Base-by-base conservation (phyloP, 1,140 invertebrate genomes). In the Ips typographus region DNA sequence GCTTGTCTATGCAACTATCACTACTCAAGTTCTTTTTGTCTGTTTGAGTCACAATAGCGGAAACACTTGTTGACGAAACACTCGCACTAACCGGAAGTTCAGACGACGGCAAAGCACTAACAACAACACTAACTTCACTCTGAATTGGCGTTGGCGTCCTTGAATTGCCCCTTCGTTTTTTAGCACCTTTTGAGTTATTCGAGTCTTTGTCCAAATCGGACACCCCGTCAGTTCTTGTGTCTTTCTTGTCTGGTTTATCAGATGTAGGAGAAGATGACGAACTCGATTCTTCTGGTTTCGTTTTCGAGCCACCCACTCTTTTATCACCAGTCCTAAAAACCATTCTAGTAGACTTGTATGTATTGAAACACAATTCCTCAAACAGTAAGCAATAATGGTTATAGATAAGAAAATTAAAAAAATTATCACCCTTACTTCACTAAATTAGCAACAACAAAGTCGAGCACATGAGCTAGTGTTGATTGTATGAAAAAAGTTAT, bases 101-200 rank as follows among this genome's bases (percentile, higher is more conserved):
- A 6, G 72, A n/a, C 38, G 59, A 40, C 6, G 66, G 38, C 44
- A 63, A 8, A 1, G 59, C 69, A 65, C 69, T 76, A 65, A 74
- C 73, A 56, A 74, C 70, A 44, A 73, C 73, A 76, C 68, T 77
- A 44, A 74, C 73, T 47, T 74, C 76, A 72, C 63, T 74, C 51
- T 68, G 56, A 52, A 73, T 74, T 36, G 79, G 79, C 4, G 79
- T 80, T 22, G 79, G 78, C 52, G 79, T 80, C 66, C 79, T 73
- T 8, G 78, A 80, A 63, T 76, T 75, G 38, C 63, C 52, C 7
- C 43, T 65, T 72, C 74, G 76, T 5, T 75, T 72, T 51, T 76
- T 76, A 5, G 70, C 61, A 66, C 66, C 65, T 62, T 77, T 77
- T 8, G 52, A 71, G 63, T 72, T 64, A 66, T 75, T 74, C 55